Percentiles rank a stretch among this genome's conserved stretches.
phyloP scores from a whole-genome alignment of 2,797 vertebrate species.

The Luscinia megarhynchos region DNA sequence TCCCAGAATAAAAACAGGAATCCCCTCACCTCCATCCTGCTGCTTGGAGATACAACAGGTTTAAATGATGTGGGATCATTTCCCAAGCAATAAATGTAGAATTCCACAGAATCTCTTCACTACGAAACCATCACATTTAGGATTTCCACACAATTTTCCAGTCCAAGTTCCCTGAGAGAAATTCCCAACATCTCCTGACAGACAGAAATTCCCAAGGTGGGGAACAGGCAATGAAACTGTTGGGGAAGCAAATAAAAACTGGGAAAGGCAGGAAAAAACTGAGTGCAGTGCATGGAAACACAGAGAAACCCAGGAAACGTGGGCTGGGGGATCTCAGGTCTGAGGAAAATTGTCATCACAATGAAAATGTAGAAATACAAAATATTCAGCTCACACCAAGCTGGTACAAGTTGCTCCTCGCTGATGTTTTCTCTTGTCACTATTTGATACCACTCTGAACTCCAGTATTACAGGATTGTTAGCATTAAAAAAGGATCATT shows the following conservation, averaged over 20 bases:
- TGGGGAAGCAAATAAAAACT: neutral
- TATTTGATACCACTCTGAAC: slow-evolving; percentile 68
- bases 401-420: neutral
- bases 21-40: neutral
- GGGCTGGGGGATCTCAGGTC: neutral
- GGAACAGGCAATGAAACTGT: fast-evolving
- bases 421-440: slow-evolving; percentile 53
- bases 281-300: fast-evolving
- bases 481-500: slow-evolving; percentile 64
- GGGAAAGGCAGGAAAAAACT: neutral
- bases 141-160: neutral
- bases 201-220: fast-evolving
- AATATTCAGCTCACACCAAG: neutral
- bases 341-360: neutral
- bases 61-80: neutral
- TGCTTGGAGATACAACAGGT: fast-evolving
- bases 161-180: fast-evolving
- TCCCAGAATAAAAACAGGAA: neutral
- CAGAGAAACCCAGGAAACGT: neutral
- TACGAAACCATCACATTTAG: fast-evolving
- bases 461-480: slow-evolving; percentile 70
- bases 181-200: neutral
- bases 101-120: neutral
- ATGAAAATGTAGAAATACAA: neutral
- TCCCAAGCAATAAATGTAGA: fast-evolving